These are phyloP conservation scores for Mythimna ferrago DNA, from an alignment of 2,888 invertebrate genomes.

Conservation along the genomic window DNA sequence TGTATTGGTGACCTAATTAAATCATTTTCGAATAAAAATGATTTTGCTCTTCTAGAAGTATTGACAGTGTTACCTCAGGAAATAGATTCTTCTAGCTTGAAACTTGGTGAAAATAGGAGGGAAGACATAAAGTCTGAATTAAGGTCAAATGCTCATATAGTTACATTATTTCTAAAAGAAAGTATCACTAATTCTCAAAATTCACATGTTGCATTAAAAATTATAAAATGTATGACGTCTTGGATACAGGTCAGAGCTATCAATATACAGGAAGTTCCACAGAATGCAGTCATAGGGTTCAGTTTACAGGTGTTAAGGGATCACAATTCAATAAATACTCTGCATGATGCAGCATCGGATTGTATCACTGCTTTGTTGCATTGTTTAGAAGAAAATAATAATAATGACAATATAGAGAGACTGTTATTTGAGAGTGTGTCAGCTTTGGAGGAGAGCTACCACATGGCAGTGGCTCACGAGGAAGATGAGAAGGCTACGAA, in stretches of 20 bases:
- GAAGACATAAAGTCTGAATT: constrained; percentile 96
- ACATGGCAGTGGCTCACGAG: constrained; percentile 97
- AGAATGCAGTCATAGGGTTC: constrained; percentile 93
- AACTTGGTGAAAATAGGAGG: constrained; percentile 97
- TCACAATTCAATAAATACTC: constrained; percentile 90
- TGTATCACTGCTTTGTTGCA: constrained; percentile 96
- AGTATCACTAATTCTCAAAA: constrained; percentile 93
- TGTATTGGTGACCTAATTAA: constrained; percentile 96
- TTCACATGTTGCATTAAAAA: constrained; percentile 93
- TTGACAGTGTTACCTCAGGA: constrained; percentile 99
- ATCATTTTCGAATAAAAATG: constrained; percentile 93
- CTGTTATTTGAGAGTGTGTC: constrained; percentile 96
- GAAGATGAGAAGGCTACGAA: constrained; percentile 98
- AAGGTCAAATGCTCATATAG: constrained; percentile 93
- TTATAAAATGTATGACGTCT: constrained; percentile 96
- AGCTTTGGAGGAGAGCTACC: constrained; percentile 96
- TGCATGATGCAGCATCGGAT: constrained; percentile 98
- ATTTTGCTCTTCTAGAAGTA: constrained; percentile 97
- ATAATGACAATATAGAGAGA: constrained; percentile 93
- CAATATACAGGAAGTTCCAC: constrained; percentile 93
- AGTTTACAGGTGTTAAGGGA: constrained; percentile 93
- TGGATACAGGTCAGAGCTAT: constrained; percentile 97
- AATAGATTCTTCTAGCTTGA: constrained; percentile 94
- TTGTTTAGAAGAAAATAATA: constrained; percentile 94
- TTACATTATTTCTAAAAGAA: constrained; percentile 95